Conservation (phyloP, 2,113 vertebrate species). For the Rhineura floridana region DNA sequence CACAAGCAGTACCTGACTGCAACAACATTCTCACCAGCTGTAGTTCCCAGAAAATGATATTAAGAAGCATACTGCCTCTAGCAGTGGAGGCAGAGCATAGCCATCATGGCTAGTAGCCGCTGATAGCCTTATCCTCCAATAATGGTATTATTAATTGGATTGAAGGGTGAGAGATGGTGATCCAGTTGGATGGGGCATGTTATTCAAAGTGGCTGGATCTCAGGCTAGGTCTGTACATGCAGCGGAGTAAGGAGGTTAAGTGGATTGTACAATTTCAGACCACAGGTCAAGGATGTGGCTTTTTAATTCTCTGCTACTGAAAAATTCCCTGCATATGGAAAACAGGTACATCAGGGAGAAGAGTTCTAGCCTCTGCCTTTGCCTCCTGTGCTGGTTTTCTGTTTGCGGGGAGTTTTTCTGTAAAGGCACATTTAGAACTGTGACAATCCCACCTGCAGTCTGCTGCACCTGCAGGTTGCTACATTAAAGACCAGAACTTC, state of each 20-base stretch:
- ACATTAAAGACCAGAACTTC: neutral
- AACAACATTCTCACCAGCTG: no score
- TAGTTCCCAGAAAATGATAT: no score
- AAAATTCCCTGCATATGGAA: neutral
- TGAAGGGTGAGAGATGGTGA: neutral
- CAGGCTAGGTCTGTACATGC: no score
- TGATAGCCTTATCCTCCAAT: no score
- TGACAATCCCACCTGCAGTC: neutral
- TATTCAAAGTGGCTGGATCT: neutral
- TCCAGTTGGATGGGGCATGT: neutral
- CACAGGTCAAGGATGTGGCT: neutral
- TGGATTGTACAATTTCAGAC: neutral
- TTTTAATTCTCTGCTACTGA: neutral
- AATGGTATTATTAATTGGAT: neutral
- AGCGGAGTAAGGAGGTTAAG: neutral
- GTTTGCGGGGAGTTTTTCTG: neutral
- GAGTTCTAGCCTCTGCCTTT: neutral
- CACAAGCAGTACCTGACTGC: no score
- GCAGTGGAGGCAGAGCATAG: no score
- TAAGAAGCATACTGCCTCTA: no score
- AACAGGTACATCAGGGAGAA: neutral
- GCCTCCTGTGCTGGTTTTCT: neutral
- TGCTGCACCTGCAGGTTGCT: neutral
- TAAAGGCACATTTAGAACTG: neutral
- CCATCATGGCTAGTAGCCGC: no score